phyloP scores from a whole-genome alignment of 2,888 invertebrate genomes.

The Atethmia centrago region DNA sequence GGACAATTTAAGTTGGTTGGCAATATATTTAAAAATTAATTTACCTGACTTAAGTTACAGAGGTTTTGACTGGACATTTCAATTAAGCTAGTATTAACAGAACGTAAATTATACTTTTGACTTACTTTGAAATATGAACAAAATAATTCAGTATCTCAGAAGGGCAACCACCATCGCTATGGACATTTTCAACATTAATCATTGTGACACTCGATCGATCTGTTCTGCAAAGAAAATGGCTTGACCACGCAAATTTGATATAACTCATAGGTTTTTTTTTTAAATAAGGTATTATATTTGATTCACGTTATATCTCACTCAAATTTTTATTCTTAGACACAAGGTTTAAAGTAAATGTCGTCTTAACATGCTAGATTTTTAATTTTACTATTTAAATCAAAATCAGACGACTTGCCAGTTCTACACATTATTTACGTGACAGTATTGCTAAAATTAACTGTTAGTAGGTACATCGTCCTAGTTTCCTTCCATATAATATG shows the following conservation, averaged over 20 bases:
- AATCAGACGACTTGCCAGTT: background rate
- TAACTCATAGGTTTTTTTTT: conserved; percentile 16
- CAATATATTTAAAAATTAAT: no score
- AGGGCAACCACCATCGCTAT: conserved; percentile 7
- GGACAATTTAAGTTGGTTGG: no score
- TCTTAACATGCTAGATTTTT: background rate
- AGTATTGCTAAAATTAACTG: conserved; percentile 64
- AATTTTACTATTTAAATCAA: conserved; percentile 3
- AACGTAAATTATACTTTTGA: background rate
- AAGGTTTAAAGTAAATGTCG: background rate
- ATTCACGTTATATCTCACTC: background rate
- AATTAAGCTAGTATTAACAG: background rate
- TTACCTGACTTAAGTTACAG: no score
- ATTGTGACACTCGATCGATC: conserved; percentile 41
- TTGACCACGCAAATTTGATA: conserved; percentile 9
- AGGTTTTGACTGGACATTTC: background rate
- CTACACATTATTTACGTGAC: conserved; percentile 15
- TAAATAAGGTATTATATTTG: conserved; percentile 1
- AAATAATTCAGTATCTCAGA: conserved; percentile 8
- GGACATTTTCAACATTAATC: conserved; percentile 37
- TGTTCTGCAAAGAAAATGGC: conserved; percentile 33
- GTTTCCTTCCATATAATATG: conserved; percentile 68
- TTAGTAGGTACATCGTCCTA: conserved; percentile 64
- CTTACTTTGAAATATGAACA: background rate
- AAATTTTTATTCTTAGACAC: background rate